phyloP scores from a whole-genome alignment of 2,888 invertebrate species.

The Drosophila percnosoma region DNA sequence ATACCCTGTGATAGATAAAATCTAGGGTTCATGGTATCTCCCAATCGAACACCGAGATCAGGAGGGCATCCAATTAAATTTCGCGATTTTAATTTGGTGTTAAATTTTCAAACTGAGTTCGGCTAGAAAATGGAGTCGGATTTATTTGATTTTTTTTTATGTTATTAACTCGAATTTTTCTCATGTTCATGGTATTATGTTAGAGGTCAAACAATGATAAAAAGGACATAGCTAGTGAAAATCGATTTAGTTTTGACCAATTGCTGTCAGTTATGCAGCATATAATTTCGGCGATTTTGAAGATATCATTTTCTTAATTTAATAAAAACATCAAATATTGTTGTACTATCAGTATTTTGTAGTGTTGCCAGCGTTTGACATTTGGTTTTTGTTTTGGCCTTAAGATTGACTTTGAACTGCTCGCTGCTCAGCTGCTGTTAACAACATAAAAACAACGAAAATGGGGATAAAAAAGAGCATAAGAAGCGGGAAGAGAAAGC shows the following conservation, averaged over 20 bases:
- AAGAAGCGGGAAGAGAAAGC: conserved; percentile 7
- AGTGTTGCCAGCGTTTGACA: neutral
- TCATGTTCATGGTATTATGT: neutral
- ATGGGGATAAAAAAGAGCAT: neutral
- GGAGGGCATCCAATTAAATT: neutral
- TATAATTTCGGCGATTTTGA: neutral
- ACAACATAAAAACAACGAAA: conserved; percentile 8
- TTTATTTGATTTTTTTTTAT: neutral
- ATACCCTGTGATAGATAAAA: neutral
- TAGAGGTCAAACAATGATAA: neutral
- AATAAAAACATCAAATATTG: neutral
- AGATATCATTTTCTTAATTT: neutral
- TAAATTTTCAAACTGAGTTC: neutral
- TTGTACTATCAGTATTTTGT: neutral
- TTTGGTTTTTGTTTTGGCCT: conserved; percentile 35
- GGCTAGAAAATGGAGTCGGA: neutral
- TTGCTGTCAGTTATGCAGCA: neutral
- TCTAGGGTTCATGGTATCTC: neutral
- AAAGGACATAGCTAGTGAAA: neutral
- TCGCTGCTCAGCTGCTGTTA: conserved; percentile 6
- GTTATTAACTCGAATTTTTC: neutral
- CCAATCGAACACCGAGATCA: neutral
- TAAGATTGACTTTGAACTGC: conserved; percentile 34
- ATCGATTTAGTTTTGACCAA: neutral
- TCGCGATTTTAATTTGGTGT: neutral